Percentiles rank a stretch among this genome's conserved stretches.
Conservation (phyloP, 2,113 vertebrate species). For the Prunella himalayana region DNA sequence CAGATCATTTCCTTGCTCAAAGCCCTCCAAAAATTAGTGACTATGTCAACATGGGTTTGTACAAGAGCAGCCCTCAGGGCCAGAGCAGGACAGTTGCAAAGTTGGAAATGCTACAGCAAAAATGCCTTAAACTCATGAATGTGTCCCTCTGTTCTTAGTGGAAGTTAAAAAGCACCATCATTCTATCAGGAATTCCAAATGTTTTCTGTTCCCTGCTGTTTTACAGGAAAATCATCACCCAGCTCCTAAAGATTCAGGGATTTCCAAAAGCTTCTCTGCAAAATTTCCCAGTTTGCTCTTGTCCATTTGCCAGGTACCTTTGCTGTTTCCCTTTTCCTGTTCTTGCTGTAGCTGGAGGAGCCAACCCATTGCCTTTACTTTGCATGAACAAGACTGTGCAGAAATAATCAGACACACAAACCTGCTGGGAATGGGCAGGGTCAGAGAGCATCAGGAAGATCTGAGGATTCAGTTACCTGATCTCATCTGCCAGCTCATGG, state of each 20-base stretch:
- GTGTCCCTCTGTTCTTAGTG: not conserved
- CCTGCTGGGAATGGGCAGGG: not conserved
- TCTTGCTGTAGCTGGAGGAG: not conserved
- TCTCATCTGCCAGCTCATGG: not conserved
- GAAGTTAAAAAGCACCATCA: not conserved
- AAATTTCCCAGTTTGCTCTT: not conserved
- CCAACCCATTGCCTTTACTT: not conserved
- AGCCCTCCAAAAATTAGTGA: constrained; percentile 8
- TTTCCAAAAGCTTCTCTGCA: not conserved
- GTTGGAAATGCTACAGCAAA: not conserved
- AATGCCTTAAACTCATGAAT: not conserved
- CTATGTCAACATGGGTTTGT: not conserved
- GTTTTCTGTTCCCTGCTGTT: not conserved
- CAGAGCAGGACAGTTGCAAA: not conserved
- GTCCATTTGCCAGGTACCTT: not conserved
- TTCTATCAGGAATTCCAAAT: not conserved
- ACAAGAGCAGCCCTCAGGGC: not conserved
- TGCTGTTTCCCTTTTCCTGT: not conserved
- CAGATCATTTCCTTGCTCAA: not conserved
- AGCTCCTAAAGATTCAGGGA: not conserved
- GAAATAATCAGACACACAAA: not conserved
- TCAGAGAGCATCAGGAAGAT: not conserved
- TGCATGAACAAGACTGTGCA: not conserved
- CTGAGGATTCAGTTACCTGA: not conserved
- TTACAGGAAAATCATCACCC: not conserved